Conservation (phyloP, 2,888 invertebrate species). For the Agapetus fuscipes region DNA sequence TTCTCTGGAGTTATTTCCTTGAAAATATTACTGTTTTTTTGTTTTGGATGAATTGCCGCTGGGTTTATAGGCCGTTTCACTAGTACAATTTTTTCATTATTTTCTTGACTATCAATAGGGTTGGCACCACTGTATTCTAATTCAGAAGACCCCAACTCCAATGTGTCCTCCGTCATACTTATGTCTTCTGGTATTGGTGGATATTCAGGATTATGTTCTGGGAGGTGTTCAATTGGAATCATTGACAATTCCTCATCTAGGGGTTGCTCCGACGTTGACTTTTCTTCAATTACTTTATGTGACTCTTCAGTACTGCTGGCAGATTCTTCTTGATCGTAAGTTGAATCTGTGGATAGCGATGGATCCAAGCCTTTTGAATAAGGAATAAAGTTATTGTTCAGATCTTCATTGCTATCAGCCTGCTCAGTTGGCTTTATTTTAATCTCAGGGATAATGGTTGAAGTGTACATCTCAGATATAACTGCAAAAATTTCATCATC, state of each 20-base stretch:
- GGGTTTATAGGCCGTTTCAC: conserved; percentile 15
- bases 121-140: conserved; percentile 15
- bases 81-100: conserved; percentile 11
- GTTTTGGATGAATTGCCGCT: conserved; percentile 6
- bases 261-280: conserved; percentile 12
- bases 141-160: conserved; percentile 15
- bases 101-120: conserved; percentile 8
- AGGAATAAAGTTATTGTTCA: neutral
- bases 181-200: conserved; percentile 44
- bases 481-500: neutral
- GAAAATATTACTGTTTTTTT: conserved; percentile 19
- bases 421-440: neutral
- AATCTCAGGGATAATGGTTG: neutral
- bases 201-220: conserved; percentile 40
- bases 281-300: conserved; percentile 10
- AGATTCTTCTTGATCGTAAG: conserved; percentile 7
- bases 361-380: neutral
- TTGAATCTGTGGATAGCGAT: conserved; percentile 1
- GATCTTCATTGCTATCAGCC: neutral
- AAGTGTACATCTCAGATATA: neutral
- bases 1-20: conserved; percentile 21
- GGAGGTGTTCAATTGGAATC: conserved; percentile 21
- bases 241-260: conserved; percentile 15
- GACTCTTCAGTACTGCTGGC: conserved; percentile 16
- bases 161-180: conserved; percentile 24